phyloP scores from a whole-genome alignment of 2,888 invertebrate genomes.

The Heliconius ismenius region DNA sequence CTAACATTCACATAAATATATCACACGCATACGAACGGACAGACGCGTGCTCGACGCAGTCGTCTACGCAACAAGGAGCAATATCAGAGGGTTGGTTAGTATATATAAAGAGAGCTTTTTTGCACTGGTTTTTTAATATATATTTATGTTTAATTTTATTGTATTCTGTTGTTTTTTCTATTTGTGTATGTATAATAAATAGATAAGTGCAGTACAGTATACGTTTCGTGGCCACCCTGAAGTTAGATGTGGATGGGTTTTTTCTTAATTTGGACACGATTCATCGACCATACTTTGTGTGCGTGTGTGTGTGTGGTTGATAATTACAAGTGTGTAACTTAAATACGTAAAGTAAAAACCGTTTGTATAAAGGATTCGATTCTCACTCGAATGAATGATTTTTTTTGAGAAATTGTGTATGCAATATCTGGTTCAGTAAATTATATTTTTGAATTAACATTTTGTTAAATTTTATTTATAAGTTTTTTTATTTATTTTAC shows the following conservation, averaged over 20 bases:
- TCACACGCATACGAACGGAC: constrained; percentile 51
- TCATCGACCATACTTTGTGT: too few species aligned
- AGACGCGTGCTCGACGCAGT: constrained; percentile 55
- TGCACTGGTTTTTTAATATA: not conserved
- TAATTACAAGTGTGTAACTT: too few species aligned
- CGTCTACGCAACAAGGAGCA: constrained; percentile 72
- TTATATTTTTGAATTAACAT: not conserved
- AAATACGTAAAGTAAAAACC: too few species aligned
- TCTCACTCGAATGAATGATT: not conserved
- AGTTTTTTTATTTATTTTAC: not conserved
- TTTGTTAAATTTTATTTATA: not conserved
- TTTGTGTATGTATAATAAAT: not conserved
- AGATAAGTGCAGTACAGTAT: not conserved
- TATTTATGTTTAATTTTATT: not conserved
- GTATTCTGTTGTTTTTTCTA: not conserved
- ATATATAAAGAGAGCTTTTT: constrained; percentile 49
- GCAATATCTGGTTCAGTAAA: not conserved
- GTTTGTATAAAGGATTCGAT: too few species aligned
- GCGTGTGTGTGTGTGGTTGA: too few species aligned
- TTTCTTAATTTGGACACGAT: too few species aligned
- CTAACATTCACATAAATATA: constrained; percentile 5
- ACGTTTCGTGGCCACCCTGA: too few species aligned
- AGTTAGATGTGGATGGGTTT: too few species aligned
- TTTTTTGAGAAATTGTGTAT: not conserved
- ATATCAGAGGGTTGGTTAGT: constrained; percentile 81